Evolutionary conservation across 2,888 invertebrate genomes (phyloP).

Genomic region (Amphipoea oculea): DNA sequence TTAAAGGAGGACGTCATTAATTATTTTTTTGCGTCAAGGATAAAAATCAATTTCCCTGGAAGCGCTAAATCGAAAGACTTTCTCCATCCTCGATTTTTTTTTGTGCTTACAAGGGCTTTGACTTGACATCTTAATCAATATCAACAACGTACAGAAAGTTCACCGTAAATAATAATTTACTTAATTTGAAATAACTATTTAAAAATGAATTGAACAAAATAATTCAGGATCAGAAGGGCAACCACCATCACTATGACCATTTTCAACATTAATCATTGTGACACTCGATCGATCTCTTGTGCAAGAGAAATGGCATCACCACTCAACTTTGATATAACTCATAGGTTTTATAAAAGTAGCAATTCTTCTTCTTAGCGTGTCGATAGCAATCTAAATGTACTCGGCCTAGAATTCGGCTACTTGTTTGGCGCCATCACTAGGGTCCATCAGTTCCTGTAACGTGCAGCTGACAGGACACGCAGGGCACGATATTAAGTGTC

Average conservation of each 20-base stretch:
- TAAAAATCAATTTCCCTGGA: not conserved
- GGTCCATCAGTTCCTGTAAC: no score
- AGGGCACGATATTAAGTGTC: no score
- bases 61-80: not conserved
- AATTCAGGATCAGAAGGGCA: slow-evolving; percentile 7
- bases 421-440: no score
- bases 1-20: no score
- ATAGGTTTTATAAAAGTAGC: slow-evolving; percentile 26
- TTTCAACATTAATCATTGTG: slow-evolving; percentile 42
- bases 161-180: not conserved
- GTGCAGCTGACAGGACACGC: no score
- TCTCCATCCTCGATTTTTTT: not conserved
- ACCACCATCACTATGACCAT: slow-evolving; percentile 10
- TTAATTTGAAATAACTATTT: not conserved
- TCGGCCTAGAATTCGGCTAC: no score
- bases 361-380: no score
- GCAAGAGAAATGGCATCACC: slow-evolving; percentile 34
- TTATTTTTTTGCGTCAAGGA: not conserved
- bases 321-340: slow-evolving; percentile 6
- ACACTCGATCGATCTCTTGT: slow-evolving; percentile 37
- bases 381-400: no score
- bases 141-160: no score
- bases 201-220: slow-evolving; percentile 5
- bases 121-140: not conserved
- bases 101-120: not conserved